Percentiles rank a stretch among this genome's conserved stretches.
These are phyloP conservation scores for Sus cebifrons DNA, from an alignment of 2,797 vertebrate genomes.

Conservation along the genomic window DNA sequence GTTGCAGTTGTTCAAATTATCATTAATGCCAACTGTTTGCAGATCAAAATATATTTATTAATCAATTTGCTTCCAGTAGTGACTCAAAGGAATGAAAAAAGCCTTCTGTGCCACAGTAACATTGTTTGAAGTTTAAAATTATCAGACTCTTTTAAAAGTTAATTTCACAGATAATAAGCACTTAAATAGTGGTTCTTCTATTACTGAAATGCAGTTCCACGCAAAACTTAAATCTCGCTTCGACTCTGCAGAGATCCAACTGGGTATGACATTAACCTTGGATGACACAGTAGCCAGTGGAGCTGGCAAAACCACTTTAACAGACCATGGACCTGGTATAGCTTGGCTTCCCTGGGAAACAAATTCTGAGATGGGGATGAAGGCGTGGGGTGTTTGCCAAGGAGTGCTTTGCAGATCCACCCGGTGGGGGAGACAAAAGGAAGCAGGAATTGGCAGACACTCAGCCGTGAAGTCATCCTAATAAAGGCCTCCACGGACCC, in stretches of 20 bases:
- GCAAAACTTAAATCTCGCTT: neutral
- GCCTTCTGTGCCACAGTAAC: neutral
- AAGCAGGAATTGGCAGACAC: neutral
- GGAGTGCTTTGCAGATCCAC: neutral
- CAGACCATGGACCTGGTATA: neutral
- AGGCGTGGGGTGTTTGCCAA: neutral
- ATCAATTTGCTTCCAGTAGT: neutral
- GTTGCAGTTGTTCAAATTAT: neutral
- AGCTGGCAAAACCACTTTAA: neutral
- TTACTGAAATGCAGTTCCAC: neutral
- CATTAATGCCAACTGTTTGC: slow-evolving; percentile 24
- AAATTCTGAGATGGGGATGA: neutral
- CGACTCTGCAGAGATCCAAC: slow-evolving; percentile 23
- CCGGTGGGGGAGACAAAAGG: neutral
- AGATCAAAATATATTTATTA: slow-evolving; percentile 32
- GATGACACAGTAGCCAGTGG: neutral
- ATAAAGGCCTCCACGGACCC: neutral
- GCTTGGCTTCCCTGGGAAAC: neutral
- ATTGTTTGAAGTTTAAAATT: slow-evolving; percentile 55
- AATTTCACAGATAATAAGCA: slow-evolving; percentile 38
- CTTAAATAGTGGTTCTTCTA: slow-evolving; percentile 10
- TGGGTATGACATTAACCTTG: neutral
- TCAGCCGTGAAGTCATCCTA: neutral
- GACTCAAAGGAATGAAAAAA: slow-evolving; percentile 6
- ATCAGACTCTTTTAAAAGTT: slow-evolving; percentile 2